Conservation (phyloP, 2,888 invertebrate species). For the Saturnia pavonia region DNA sequence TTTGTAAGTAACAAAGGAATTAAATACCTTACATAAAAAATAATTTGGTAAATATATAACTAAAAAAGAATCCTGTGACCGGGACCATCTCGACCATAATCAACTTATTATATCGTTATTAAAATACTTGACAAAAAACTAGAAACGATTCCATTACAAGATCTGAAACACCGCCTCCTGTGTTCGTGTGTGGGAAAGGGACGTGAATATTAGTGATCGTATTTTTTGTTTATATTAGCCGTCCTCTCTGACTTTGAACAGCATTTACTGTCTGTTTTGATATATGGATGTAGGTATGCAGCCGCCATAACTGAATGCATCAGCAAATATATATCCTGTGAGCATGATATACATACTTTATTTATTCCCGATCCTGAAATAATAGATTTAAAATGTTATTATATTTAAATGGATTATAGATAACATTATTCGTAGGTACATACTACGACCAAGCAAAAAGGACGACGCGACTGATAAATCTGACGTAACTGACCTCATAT, state of each 20-base stretch:
- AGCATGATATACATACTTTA: constrained; percentile 37
- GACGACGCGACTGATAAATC: no score
- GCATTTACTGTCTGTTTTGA: constrained; percentile 47
- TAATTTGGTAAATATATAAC: neutral
- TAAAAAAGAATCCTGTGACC: neutral
- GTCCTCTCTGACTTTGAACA: constrained; percentile 5
- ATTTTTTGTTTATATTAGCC: constrained; percentile 8
- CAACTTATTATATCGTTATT: neutral
- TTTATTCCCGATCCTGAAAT: neutral
- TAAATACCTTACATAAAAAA: neutral
- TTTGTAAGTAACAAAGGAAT: neutral
- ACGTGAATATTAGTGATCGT: neutral
- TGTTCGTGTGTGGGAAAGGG: constrained; percentile 1
- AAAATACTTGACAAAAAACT: neutral
- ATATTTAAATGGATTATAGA: neutral
- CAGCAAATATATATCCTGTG: constrained; percentile 67
- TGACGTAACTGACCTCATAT: no score
- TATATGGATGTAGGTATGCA: constrained; percentile 48
- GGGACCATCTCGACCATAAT: neutral
- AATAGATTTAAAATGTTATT: neutral
- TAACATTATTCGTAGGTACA: neutral
- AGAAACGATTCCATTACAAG: neutral
- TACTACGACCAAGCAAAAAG: no score
- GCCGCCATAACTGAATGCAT: constrained; percentile 70
- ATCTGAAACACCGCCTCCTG: constrained; percentile 11